These are phyloP conservation scores for Schizopygopsis malacanthus DNA, from an alignment of 2,797 vertebrate genomes.

Conservation along the genomic window DNA sequence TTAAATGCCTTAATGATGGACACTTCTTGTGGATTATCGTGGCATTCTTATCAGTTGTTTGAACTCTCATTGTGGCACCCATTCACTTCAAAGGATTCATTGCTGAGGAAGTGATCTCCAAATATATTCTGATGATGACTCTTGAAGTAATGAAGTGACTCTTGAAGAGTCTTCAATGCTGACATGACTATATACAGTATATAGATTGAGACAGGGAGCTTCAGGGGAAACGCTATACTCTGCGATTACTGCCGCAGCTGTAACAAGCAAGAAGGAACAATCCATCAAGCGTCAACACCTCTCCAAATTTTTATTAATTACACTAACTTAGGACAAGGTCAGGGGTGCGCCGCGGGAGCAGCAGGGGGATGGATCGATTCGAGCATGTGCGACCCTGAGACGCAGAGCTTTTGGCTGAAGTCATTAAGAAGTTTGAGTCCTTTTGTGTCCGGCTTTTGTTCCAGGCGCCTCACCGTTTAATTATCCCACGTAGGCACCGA, in stretches of 20 bases:
- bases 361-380: constrained; percentile 60
- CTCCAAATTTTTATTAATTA: constrained; percentile 84
- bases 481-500: constrained; percentile 18
- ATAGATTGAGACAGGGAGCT: constrained; percentile 40
- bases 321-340: constrained; percentile 79
- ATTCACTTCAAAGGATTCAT: not conserved
- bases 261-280: constrained; percentile 77
- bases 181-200: constrained; percentile 52
- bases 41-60: not conserved
- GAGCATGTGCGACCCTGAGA: constrained; percentile 53
- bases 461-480: constrained; percentile 28
- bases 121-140: not conserved
- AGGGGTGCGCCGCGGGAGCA: constrained; percentile 61
- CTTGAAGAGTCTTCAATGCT: constrained; percentile 56
- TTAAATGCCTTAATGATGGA: too few species aligned
- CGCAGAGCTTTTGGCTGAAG: constrained; percentile 14
- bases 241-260: constrained; percentile 61
- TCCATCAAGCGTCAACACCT: constrained; percentile 77
- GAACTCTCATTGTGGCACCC: not conserved
- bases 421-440: constrained; percentile 39
- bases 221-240: not conserved
- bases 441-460: constrained; percentile 45
- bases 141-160: constrained; percentile 54
- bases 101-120: not conserved
- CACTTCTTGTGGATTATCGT: not conserved